Evolutionary conservation across 2,888 invertebrate genomes (phyloP).

Genomic region (Caenorhabditis sinica): DNA sequence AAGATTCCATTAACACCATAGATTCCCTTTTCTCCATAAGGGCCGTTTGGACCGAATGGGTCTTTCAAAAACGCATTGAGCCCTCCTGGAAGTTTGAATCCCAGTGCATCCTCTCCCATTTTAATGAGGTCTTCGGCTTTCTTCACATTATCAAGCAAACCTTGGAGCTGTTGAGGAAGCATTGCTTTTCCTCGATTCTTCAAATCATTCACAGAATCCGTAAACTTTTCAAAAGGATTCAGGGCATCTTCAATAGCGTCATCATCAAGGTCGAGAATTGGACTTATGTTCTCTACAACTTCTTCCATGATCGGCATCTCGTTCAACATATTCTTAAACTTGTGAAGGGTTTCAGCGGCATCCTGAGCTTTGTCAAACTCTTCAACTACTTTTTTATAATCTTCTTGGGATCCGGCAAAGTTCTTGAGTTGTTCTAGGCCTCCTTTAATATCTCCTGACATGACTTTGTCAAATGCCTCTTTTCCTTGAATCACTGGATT

Average conservation of each 20-base stretch:
- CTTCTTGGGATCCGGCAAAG: conserved; percentile 5
- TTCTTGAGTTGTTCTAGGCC: not conserved
- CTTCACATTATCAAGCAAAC: not conserved
- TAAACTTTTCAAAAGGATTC: not conserved
- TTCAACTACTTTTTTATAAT: not conserved
- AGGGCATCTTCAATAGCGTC: not conserved
- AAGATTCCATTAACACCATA: conserved; percentile 1
- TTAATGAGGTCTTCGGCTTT: conserved; percentile 3
- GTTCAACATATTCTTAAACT: not conserved
- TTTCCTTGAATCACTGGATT: conserved; percentile 7
- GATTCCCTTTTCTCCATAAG: not conserved
- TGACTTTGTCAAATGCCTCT: not conserved
- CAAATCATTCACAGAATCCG: not conserved
- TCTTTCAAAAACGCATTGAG: conserved; percentile 1
- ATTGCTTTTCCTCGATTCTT: not conserved
- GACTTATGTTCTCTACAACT: not conserved
- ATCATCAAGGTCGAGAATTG: not conserved
- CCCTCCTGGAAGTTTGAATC: not conserved
- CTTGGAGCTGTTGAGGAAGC: not conserved
- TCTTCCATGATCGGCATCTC: not conserved
- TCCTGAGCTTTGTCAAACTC: not conserved
- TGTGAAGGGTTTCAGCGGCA: not conserved
- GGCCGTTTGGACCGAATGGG: not conserved
- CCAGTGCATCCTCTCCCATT: not conserved
- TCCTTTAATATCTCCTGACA: not conserved